Evolutionary conservation across 2,888 invertebrate species (phyloP).

Genomic region (Spicauda simplicius): DNA sequence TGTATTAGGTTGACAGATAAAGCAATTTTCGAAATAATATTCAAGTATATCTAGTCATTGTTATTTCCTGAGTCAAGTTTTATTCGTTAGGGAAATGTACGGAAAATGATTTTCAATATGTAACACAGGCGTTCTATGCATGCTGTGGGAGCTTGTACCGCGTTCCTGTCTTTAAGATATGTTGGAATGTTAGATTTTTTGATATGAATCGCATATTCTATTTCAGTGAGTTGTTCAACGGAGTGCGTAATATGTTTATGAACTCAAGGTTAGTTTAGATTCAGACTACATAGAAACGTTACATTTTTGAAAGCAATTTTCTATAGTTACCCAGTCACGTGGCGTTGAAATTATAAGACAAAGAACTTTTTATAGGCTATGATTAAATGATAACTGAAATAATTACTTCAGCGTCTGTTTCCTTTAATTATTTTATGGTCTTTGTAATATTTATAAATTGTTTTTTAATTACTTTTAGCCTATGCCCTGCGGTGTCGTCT

Average conservation of each 20-base stretch:
- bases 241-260: conserved; percentile 33
- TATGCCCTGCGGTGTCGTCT: too few relatives aligned
- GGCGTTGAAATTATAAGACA: neutral
- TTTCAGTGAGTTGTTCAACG: conserved; percentile 29
- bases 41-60: neutral
- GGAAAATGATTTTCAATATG: neutral
- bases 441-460: too few relatives aligned
- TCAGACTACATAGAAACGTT: conserved; percentile 16
- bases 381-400: too few relatives aligned
- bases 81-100: neutral
- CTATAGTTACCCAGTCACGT: neutral
- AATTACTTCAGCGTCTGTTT: too few relatives aligned
- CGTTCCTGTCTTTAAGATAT: too few relatives aligned
- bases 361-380: too few relatives aligned
- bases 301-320: conserved; percentile 5
- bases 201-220: conserved; percentile 26
- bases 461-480: too few relatives aligned
- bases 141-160: neutral
- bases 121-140: neutral
- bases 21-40: too few relatives aligned
- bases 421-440: too few relatives aligned
- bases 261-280: conserved; percentile 30
- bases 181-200: conserved; percentile 14
- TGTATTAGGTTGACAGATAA: too few relatives aligned
- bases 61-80: neutral